Base-by-base conservation (phyloP, 2,113 vertebrate genomes). In the Nannobrachium achirus region DNA sequence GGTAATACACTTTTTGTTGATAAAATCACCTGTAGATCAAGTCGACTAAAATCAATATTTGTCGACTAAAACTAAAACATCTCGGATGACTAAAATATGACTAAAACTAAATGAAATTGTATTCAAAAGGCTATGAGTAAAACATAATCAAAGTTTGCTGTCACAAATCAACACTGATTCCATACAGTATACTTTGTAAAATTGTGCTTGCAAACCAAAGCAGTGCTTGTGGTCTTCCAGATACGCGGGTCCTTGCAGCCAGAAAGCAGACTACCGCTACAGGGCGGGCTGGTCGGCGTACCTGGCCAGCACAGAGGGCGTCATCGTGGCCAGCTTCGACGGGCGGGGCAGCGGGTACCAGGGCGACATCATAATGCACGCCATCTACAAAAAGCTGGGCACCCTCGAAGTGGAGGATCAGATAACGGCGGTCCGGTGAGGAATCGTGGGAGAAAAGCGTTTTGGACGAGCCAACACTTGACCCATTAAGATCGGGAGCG, bases 301-400 rank as follows among this genome's bases (percentile, higher is more conserved):
- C 84, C 93, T 99, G 66, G 96, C 97, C 45, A 99, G 97, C 86
- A 95, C 95, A 0, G 96, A 99, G 88, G 90, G 93, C 33, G 73
- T 99, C 80, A 98, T 99, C 15, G 94, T 99, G 52, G 98, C 97
- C 69, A 98, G 96, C 86, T 96, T 99, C 16, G 98, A 99, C 1
- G 98, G 98, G 67, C 92, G 97, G 87, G 98, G 97, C 83, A 99
- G 96, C n/a, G 96, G 96, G 74, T 99, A 93, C 92, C 98, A 96
- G 77, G 98, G 98, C 50, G 96, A 99, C 75, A 56, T 88, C 69
- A 89, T 99, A 75, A 93, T 99, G 95, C 96, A 99, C 0, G 90
- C 95, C 15, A 86, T 99, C 88, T 94, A 99, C 87, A 87, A 90
- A 93, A 76, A 25, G 20, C 91, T 99, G 61, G 98, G 98, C 76